Percentiles rank a stretch among this genome's conserved stretches.
Evolutionary conservation across 1,140 invertebrate genomes (phyloP).

Genomic region (Ctenoplectra terminalis): DNA sequence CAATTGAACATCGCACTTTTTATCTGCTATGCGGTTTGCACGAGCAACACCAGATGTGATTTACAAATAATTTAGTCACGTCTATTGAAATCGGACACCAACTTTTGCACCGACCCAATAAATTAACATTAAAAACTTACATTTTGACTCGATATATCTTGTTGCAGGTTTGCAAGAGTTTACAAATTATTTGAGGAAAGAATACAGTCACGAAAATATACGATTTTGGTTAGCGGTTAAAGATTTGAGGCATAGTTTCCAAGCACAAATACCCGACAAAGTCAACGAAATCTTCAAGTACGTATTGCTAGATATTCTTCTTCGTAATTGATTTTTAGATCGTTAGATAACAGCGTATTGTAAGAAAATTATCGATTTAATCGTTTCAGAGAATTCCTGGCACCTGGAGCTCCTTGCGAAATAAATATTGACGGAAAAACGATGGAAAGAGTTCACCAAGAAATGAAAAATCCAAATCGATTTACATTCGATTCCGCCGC

Average conservation of each 20-base stretch:
- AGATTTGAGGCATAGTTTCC: slow-evolving; percentile 92
- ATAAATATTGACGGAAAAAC: slow-evolving; percentile 99
- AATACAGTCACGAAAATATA: slow-evolving; percentile 99
- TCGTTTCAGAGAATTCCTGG: slow-evolving; percentile 93
- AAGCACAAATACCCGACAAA: slow-evolving; percentile 92
- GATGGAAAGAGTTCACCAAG: slow-evolving; percentile 94
- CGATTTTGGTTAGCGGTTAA: slow-evolving; percentile 98
- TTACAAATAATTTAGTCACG: too few species aligned
- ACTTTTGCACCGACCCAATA: too few species aligned
- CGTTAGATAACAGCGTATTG: background rate
- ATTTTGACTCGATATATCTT: background rate
- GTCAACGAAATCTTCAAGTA: slow-evolving; percentile 97
- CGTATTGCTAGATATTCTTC: slow-evolving; percentile 74
- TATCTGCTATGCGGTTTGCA: too few species aligned
- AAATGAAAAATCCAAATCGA: slow-evolving; percentile 92
- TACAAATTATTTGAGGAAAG: slow-evolving; percentile 95
- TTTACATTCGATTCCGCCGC: slow-evolving; percentile 97
- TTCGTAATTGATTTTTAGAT: background rate
- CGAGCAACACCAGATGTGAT: too few species aligned
- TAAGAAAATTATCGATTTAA: background rate
- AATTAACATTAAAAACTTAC: too few species aligned
- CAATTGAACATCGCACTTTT: too few species aligned
- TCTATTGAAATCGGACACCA: too few species aligned
- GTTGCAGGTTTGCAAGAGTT: slow-evolving; percentile 91
- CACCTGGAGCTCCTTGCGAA: slow-evolving; percentile 96